phyloP scores from a whole-genome alignment of 2,113 vertebrate species.

The Arvicanthis niloticus region DNA sequence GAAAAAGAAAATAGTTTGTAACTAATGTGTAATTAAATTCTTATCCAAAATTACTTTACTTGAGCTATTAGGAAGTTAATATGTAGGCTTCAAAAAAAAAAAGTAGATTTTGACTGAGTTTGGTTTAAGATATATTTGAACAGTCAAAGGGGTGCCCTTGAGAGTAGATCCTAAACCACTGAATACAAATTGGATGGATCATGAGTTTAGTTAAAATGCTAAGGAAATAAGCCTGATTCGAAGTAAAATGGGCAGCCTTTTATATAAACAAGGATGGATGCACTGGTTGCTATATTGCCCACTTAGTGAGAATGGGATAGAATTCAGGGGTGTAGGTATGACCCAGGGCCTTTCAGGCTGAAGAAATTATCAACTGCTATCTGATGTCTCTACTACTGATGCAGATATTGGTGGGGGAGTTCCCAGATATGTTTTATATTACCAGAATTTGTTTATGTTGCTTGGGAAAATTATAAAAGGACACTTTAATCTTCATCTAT shows the following conservation, averaged over 20 bases:
- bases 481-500: background rate
- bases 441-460: background rate
- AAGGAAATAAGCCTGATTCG: background rate
- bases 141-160: background rate
- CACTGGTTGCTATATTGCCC: background rate
- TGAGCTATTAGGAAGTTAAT: constrained; percentile 55
- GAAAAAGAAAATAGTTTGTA: constrained; percentile 67
- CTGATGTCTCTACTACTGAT: background rate
- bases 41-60: constrained; percentile 71
- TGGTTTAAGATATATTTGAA: constrained; percentile 41
- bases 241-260: background rate
- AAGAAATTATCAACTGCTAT: background rate
- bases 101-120: constrained; percentile 33
- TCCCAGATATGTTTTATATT: background rate
- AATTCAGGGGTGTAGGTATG: background rate
- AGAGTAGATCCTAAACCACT: background rate
- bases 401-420: background rate
- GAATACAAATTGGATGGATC: background rate
- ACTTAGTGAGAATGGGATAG: background rate
- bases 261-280: background rate
- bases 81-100: constrained; percentile 58
- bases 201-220: constrained; percentile 8
- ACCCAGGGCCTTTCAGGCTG: background rate
- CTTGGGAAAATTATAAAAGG: background rate
- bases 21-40: constrained; percentile 81